Percentiles rank a stretch among this genome's conserved stretches.
phyloP scores from a whole-genome alignment of 2,797 vertebrate genomes.

The Taeniopygia guttata region DNA sequence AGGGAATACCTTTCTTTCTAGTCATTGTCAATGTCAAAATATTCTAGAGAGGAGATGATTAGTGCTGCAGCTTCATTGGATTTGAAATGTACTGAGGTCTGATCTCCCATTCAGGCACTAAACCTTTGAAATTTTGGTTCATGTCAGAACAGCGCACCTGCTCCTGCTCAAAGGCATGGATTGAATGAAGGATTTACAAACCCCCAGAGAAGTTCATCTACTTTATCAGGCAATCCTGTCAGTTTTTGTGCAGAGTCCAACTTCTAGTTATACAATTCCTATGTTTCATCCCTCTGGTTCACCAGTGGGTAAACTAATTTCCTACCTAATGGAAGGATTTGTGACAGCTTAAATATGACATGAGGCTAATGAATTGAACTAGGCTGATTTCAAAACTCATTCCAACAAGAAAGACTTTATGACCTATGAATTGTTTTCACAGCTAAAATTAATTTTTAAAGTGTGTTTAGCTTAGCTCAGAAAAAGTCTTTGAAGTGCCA shows the following conservation, averaged over 20 bases:
- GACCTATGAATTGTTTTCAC: slow-evolving; percentile 20
- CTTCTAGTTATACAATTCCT: slow-evolving; percentile 20
- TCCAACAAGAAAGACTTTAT: slow-evolving; percentile 15
- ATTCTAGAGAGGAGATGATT: slow-evolving; percentile 24
- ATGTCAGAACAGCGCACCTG: slow-evolving; percentile 31
- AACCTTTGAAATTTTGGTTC: slow-evolving; percentile 55
- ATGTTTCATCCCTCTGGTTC: slow-evolving; percentile 9
- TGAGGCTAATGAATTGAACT: slow-evolving; percentile 45
- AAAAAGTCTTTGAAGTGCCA: background rate
- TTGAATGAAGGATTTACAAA: slow-evolving; percentile 47
- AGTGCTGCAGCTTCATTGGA: background rate
- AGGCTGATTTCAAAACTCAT: slow-evolving; percentile 52
- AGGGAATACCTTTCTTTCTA: background rate
- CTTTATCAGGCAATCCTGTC: slow-evolving; percentile 30
- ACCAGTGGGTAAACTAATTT: slow-evolving; percentile 59
- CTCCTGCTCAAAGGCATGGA: background rate
- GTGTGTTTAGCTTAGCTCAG: background rate
- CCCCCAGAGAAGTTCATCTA: background rate
- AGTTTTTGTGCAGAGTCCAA: slow-evolving; percentile 9
- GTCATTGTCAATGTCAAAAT: background rate
- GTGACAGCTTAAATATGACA: slow-evolving; percentile 41
- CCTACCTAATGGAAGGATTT: slow-evolving; percentile 47
- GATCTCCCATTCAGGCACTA: slow-evolving; percentile 23
- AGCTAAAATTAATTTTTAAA: slow-evolving; percentile 2
- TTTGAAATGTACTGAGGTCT: background rate